Evolutionary conservation across 2,113 vertebrate species (phyloP), one percentile per base, ranked within the genome.

Genomic region (Periophthalmus modestus): DNA sequence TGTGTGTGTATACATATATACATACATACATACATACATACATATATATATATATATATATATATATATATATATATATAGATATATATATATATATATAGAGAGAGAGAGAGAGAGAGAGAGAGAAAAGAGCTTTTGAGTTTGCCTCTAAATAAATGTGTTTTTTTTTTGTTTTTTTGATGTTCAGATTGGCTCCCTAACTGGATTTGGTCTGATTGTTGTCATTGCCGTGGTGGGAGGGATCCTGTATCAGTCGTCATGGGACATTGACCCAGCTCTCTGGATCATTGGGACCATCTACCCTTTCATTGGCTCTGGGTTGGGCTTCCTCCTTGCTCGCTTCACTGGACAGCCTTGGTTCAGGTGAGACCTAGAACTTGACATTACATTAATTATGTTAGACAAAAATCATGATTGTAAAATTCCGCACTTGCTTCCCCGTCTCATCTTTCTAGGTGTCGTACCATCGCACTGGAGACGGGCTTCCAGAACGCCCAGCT

Each of bases 401-500:
- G 18, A 39, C n/a, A 16, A 36, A 39, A 65, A 39, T 13, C 19
- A n/a, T 39, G 2, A n/a, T n/a, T n/a, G n/a, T n/a, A n/a, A n/a
- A n/a, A n/a, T 33, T 33, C 15, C 28, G 9, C 9, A 7, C 4
- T 61, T 4, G 2, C 14, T 33, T 28, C 12, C 57, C 58, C 15
- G 58, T 16, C 16, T 39, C 18, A 19, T 54, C 5, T 18, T 9
- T 13, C 11, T 73, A 99, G 97, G 75, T 97, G 96, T 79, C 95
- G 97, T 21, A 99, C 98, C 7, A 95, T 99, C 19, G 95, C 95
- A 12, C 75, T 99, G 91, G 98, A 99, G 91, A 99, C 97, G 0
- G 97, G 97, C 18, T 88, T 98, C 92, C 97, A 99, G 93, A 99
- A 99, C 80, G 75, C 93, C 0, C 97, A 99, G 90, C 87, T 99